phyloP scores from a whole-genome alignment of 1,140 invertebrate species.

The Adelges cooleyi region DNA sequence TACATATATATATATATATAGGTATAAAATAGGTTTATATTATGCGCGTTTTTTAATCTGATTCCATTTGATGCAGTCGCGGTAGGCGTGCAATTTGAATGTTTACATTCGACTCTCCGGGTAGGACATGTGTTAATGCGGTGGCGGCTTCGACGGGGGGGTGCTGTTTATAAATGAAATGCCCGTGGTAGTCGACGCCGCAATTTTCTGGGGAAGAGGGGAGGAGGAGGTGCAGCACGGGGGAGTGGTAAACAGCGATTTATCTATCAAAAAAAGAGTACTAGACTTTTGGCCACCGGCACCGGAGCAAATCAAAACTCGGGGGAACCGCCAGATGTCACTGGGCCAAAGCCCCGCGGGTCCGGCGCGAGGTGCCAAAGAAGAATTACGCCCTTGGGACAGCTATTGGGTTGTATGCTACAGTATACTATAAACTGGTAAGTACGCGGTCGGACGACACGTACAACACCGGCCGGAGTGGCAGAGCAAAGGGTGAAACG shows the following conservation, averaged over 20 bases:
- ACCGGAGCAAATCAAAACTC: conserved; percentile 17
- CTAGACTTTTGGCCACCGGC: conserved; percentile 15
- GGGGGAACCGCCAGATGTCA: conserved; percentile 27
- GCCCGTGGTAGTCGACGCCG: background rate
- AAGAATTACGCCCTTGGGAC: conserved; percentile 27
- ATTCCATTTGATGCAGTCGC: no score
- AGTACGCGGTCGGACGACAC: background rate
- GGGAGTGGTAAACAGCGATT: background rate
- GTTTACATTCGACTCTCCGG: conserved; percentile 13
- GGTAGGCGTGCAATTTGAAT: conserved; percentile 16
- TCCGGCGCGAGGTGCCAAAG: conserved; percentile 17
- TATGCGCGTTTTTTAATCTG: no score
- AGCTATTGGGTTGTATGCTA: background rate
- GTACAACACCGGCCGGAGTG: background rate
- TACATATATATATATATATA: background rate
- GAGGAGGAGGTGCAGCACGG: no score
- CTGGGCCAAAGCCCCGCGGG: conserved; percentile 25
- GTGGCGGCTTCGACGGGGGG: background rate
- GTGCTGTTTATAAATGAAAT: conserved; percentile 7
- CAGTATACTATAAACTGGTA: no score
- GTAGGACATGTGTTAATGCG: conserved; percentile 26
- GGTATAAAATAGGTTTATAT: no score
- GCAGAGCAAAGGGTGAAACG: background rate
- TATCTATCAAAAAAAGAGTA: background rate
- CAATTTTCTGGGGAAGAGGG: background rate